Percentiles rank a stretch among this genome's conserved stretches.
Conservation (phyloP, 2,888 invertebrate species). For the Cecidostiba fungosa region DNA sequence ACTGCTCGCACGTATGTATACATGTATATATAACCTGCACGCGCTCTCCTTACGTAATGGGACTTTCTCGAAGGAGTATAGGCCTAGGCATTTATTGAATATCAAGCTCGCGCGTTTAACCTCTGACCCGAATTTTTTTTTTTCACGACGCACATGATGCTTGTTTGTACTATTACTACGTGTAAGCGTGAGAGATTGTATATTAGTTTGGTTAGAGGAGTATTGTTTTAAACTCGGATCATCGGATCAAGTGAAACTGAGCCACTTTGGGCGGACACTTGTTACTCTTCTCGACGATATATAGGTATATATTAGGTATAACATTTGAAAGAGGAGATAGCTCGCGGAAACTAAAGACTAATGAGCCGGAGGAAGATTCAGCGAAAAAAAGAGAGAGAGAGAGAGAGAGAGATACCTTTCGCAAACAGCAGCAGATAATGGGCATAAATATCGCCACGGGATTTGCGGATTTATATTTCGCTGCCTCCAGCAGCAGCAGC, state of each 20-base stretch:
- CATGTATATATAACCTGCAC: conserved; percentile 36
- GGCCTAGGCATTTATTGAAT: conserved; percentile 62
- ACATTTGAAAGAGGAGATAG: too few species aligned
- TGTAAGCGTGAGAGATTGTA: too few species aligned
- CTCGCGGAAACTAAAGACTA: background rate
- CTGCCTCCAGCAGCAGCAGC: conserved; percentile 45
- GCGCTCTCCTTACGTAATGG: conserved; percentile 62
- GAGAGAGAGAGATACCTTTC: background rate
- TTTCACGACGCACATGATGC: background rate
- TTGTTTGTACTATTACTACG: background rate
- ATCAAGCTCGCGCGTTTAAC: conserved; percentile 59
- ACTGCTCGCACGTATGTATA: background rate
- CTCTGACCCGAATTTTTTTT: conserved; percentile 39
- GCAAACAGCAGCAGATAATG: conserved; percentile 71
- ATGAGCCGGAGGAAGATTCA: background rate
- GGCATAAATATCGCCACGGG: conserved; percentile 76
- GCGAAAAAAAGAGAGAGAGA: background rate
- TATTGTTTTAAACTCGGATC: background rate
- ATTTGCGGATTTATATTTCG: conserved; percentile 78
- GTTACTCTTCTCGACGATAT: background rate
- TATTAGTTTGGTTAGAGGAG: too few species aligned
- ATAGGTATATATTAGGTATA: background rate
- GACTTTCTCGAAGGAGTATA: conserved; percentile 37
- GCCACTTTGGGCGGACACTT: background rate
- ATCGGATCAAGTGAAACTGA: background rate